These are phyloP conservation scores for Clarias macrocephalus DNA, from an alignment of 2,113 vertebrate species.

Conservation along the genomic window DNA sequence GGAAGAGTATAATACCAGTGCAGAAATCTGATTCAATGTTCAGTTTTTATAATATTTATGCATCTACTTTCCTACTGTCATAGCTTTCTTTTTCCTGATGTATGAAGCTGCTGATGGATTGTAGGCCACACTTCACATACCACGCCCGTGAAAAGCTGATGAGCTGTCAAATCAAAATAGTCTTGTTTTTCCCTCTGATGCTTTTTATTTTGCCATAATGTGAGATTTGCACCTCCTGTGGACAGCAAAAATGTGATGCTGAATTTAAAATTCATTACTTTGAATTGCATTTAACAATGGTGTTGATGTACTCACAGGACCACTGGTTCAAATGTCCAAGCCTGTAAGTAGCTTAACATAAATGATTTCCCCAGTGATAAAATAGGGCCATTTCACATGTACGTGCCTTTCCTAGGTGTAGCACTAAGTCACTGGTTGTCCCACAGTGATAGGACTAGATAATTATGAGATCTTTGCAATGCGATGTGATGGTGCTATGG, in stretches of 20 bases:
- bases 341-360: background rate
- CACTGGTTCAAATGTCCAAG: background rate
- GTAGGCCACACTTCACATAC: background rate
- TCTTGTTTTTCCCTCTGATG: background rate
- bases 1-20: background rate
- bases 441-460: background rate
- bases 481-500: background rate
- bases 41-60: constrained; percentile 32
- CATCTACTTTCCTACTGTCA: constrained; percentile 13
- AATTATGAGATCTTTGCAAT: background rate
- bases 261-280: background rate
- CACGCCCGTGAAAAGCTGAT: background rate
- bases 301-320: background rate
- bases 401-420: background rate
- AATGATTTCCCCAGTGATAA: too few species aligned
- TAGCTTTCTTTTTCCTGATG: constrained; percentile 7
- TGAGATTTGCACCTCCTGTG: too few species aligned
- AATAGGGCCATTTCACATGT: background rate
- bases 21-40: constrained; percentile 14
- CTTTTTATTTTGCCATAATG: background rate
- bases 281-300: background rate
- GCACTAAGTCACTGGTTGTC: background rate
- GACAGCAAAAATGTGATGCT: background rate
- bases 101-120: constrained; percentile 20
- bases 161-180: background rate